Evolutionary conservation across 2,888 invertebrate genomes (phyloP), one percentile per base, ranked within the genome.

Genomic region (Hirtodrosophila histrioides): DNA sequence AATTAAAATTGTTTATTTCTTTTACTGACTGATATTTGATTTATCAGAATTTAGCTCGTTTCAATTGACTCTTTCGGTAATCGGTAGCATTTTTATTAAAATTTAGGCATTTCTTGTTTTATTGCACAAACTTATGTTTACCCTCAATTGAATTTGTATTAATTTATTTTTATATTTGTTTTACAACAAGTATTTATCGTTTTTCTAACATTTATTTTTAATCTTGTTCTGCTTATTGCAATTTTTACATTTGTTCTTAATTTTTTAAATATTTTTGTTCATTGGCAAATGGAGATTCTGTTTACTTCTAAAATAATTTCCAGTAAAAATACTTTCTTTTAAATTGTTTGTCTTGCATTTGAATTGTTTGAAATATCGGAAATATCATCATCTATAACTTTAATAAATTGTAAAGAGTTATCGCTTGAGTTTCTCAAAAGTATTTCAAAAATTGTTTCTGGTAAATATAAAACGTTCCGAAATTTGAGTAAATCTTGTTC

Each of bases 251-350:
- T 17, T 17, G 17, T 5, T 35, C 46, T 39, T 17, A 4, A 11
- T 33, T 27, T 48, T 29, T 40, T 29, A n/a, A 62, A 8, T 43
- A 12, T 37, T 49, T n/a, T 49, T 49, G 41, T 80, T 69, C 45
- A 69, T 86, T 83, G 74, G 70, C 80, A 82, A 79, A 65, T 57
- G 73, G 70, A 86, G 86, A 83, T 73, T 73, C 48, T 10, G 43
- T 60, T 51, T 8, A 36, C 36, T 23, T 37, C 27, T 24, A 41
- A 45, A 33, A 36, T 35, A 24, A 8, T 44, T 44, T 49, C 7
- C 11, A 33, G 10, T 51, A 49, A 50, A 55, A 57, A 45, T 41
- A 54, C 46, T 29, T 17, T 23, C 44, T 35, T 10, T 8, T 17
- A 17, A 40, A 41, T 50, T 9, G n/a, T 23, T 43, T 45, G 9